These are phyloP conservation scores for Sebastes fasciatus DNA, from an alignment of 2,113 vertebrate species.

Conservation along the genomic window DNA sequence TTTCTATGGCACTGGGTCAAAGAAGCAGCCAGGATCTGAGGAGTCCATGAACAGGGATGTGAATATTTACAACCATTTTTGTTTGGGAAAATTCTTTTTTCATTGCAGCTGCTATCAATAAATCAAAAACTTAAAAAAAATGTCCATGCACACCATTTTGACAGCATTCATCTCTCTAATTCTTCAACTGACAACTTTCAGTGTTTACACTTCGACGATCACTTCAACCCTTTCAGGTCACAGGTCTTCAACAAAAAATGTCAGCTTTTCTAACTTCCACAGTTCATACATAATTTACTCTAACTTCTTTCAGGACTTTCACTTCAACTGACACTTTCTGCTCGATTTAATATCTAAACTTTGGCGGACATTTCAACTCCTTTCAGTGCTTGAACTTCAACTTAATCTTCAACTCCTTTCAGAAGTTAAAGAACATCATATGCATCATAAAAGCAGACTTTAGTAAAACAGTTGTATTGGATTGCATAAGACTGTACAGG, in stretches of 20 bases:
- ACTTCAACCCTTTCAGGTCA: no score
- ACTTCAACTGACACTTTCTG: no score
- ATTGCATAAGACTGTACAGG: background rate
- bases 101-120: background rate
- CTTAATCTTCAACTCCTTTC: background rate
- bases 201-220: no score
- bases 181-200: no score
- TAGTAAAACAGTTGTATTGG: background rate
- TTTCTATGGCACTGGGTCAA: slow-evolving; percentile 90
- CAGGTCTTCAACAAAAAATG: background rate
- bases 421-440: background rate
- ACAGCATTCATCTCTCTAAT: no score
- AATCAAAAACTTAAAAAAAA: background rate
- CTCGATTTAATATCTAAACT: background rate
- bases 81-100: background rate
- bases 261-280: background rate
- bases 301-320: no score
- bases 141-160: no score
- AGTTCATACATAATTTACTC: background rate
- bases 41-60: slow-evolving; percentile 17
- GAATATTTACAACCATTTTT: background rate
- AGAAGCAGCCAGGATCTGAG: slow-evolving; percentile 92
- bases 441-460: background rate
- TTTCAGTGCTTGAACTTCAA: background rate
- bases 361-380: background rate